Evolutionary conservation across 35 echinoderm and acorn worm genomes (phyloP), one percentile per base, ranked within the genome.

Genomic region (Diadema setosum): DNA sequence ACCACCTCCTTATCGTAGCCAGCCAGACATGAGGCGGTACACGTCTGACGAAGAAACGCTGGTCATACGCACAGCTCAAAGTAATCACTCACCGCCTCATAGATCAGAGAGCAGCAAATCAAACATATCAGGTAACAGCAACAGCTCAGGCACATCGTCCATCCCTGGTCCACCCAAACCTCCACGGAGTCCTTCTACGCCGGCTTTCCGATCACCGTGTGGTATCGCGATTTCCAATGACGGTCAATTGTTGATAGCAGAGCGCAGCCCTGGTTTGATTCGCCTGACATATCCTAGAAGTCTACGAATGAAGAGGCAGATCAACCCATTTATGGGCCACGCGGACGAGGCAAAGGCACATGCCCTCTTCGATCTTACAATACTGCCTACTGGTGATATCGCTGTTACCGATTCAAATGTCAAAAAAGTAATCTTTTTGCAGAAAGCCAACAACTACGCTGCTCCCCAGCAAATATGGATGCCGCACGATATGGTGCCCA

Each of bases 401-500:
- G 73, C 73, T 20, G 73, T 78, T 12, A 78, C 73, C 1, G 73
- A 78, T 41, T 42, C 73, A 78, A 42, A 41, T 20, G 35, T 78
- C 17, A 78, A 78, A 9, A 78, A 78, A 36, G 37, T 78, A 2
- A 78, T 78, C 35, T 44, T 78, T 41, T 41, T 78, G n/a, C 33
- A 42, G 40, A 78, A 78, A 20, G 39, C 44, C 39, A 78, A 78
- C 37, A 78, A 78, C 18, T 78, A 42, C 40, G 33, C 27, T 15
- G 73, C 73, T 41, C 73, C 73, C 37, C 35, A 78, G 44, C 73
- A 78, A 41, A 39, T 78, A 2, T 44, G 40, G 33, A 78, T 78
- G 73, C 73, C 73, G 8, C 73, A 78, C 37, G 73, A 78, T 16
- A 78, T 78, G 73, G 73, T 78, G 29, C 73, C 73, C 25, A 15